phyloP scores from a whole-genome alignment of 2,888 invertebrate species.

The Melinopterus prodromus region DNA sequence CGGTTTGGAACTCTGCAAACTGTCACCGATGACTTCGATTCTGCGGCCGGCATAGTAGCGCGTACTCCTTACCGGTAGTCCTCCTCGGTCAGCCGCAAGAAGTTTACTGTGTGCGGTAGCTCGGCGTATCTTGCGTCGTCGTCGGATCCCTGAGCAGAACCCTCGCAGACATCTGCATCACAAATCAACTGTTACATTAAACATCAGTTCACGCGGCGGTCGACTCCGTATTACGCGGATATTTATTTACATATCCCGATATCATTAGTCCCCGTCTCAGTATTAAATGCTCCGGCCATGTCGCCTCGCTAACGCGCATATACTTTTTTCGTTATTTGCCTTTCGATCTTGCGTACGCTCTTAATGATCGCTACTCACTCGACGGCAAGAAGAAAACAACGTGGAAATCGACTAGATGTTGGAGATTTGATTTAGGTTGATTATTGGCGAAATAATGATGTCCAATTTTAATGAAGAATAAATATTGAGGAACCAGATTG shows the following conservation, averaged over 20 bases:
- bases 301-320: not conserved
- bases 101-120: conserved; percentile 43
- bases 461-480: too few species aligned
- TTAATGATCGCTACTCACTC: not conserved
- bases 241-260: conserved; percentile 55
- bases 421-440: too few species aligned
- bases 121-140: conserved; percentile 42
- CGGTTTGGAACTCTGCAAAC: not conserved
- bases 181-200: conserved; percentile 56
- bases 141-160: conserved; percentile 35
- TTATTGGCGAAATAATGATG: too few species aligned
- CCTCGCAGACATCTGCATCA: conserved; percentile 48
- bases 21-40: not conserved
- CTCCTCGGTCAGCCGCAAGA: conserved; percentile 42
- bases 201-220: conserved; percentile 55
- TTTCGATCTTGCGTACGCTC: not conserved
- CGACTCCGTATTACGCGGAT: conserved; percentile 52
- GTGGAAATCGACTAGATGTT: not conserved
- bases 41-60: not conserved
- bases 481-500: too few species aligned
- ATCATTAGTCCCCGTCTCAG: conserved; percentile 55
- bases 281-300: conserved; percentile 41
- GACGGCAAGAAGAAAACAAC: not conserved
- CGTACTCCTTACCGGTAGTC: not conserved
- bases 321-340: not conserved